A percentile compares a stretch with the other conserved stretches of the same genome.
Evolutionary conservation across 2,888 invertebrate species (phyloP).

Genomic region (Ashinkailepas kermadecensis): DNA sequence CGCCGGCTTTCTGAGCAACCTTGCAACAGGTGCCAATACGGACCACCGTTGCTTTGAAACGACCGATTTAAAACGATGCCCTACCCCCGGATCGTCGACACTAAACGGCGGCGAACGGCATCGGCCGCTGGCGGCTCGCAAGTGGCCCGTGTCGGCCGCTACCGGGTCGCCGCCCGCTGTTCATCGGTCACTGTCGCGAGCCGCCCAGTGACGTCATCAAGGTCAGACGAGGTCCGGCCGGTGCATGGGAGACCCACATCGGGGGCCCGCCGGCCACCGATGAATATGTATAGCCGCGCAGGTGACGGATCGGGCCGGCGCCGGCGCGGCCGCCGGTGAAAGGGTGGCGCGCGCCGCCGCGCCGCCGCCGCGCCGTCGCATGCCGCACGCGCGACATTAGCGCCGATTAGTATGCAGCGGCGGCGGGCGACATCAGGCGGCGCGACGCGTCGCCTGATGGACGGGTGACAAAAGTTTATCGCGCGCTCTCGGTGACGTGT

Average conservation of each 20-base stretch:
- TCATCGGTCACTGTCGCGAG: background rate
- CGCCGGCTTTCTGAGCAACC: no score
- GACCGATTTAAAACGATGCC: no score
- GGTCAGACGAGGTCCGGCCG: background rate
- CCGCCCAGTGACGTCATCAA: background rate
- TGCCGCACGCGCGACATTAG: background rate
- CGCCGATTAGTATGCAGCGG: background rate
- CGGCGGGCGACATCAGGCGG: background rate
- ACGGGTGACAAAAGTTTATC: background rate
- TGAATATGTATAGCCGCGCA: background rate
- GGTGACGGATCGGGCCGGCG: background rate
- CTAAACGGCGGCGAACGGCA: no score
- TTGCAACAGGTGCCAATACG: no score
- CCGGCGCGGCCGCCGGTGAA: background rate
- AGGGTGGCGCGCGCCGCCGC: background rate
- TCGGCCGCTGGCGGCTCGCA: background rate
- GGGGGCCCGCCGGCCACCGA: background rate
- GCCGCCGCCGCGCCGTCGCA: background rate
- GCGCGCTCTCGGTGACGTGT: background rate
- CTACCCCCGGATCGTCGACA: no score
- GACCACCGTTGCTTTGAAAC: no score
- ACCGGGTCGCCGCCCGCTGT: no score
- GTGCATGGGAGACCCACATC: background rate
- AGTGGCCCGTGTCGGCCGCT: background rate
- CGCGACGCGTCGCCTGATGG: background rate